phyloP scores from a whole-genome alignment of 2,797 vertebrate genomes.

The Thripadectes ignobilis region DNA sequence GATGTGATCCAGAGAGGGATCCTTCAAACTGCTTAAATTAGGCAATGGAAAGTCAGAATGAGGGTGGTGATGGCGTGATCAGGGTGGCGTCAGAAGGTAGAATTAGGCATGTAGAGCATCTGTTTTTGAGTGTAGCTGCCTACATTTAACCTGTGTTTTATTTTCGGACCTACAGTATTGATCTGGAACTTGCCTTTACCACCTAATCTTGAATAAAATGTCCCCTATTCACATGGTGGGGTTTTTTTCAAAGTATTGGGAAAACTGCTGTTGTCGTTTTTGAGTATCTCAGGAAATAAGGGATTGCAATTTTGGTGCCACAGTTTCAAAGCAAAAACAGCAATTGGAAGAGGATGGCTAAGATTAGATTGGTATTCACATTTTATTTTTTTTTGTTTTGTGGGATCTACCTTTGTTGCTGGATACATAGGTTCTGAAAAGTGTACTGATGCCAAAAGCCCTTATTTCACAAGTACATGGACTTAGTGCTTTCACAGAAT shows the following conservation, averaged over 20 bases:
- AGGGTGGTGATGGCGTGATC: neutral
- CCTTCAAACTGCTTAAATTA: neutral
- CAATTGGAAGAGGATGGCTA: neutral
- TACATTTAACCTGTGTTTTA: neutral
- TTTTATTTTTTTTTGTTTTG: neutral
- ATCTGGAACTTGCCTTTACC: neutral
- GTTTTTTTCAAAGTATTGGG: neutral
- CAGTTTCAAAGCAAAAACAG: neutral
- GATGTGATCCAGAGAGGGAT: neutral
- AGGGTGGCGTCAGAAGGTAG: neutral
- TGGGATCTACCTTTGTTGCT: neutral
- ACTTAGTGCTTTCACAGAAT: neutral
- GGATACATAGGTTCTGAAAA: neutral
- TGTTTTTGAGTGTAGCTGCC: neutral
- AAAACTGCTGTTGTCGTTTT: neutral
- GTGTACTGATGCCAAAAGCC: neutral
- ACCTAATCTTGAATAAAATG: neutral
- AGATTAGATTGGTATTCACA: neutral
- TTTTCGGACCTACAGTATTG: neutral
- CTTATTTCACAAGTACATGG: neutral
- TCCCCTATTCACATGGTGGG: accelerated
- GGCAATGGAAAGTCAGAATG: neutral
- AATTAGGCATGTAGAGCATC: neutral
- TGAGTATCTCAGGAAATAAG: neutral
- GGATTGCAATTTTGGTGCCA: neutral